These are phyloP conservation scores for Cacoxenus indagator DNA, from an alignment of 2,888 invertebrate genomes.

Conservation along the genomic window DNA sequence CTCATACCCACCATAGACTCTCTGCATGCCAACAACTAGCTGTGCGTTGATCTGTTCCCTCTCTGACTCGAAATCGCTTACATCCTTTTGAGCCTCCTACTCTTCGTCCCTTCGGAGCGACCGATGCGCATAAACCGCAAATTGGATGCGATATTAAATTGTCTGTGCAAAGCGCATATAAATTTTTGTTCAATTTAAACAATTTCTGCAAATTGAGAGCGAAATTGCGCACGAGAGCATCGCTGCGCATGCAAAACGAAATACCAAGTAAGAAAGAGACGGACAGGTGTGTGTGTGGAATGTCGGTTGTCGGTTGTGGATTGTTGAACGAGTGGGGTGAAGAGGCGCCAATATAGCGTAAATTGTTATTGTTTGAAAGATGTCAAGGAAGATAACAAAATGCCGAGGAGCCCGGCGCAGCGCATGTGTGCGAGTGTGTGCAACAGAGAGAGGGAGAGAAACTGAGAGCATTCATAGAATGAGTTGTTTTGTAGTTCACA, in stretches of 20 bases:
- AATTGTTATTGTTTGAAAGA: neutral
- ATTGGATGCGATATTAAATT: constrained; percentile 71
- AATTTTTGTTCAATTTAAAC: constrained; percentile 68
- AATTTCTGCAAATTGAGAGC: constrained; percentile 50
- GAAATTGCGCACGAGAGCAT: constrained; percentile 33
- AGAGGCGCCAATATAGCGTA: neutral
- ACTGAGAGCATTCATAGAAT: neutral
- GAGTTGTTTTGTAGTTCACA: neutral
- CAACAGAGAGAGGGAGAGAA: neutral
- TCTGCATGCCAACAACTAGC: neutral
- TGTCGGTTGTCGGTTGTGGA: neutral
- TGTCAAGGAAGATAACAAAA: neutral
- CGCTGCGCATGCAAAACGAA: constrained; percentile 15
- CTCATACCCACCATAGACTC: neutral
- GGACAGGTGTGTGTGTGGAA: neutral
- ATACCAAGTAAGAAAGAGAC: neutral
- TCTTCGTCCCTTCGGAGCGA: constrained; percentile 26
- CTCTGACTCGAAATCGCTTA: neutral
- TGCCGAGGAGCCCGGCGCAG: too few species aligned
- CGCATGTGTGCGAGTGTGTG: constrained; percentile 7
- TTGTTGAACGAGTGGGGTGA: too few species aligned
- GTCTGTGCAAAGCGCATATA: constrained; percentile 69
- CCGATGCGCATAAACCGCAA: constrained; percentile 69
- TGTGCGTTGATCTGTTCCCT: neutral
- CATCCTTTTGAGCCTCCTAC: neutral